phyloP scores from a whole-genome alignment of 1,140 invertebrate genomes.

The Papilio helenus region DNA sequence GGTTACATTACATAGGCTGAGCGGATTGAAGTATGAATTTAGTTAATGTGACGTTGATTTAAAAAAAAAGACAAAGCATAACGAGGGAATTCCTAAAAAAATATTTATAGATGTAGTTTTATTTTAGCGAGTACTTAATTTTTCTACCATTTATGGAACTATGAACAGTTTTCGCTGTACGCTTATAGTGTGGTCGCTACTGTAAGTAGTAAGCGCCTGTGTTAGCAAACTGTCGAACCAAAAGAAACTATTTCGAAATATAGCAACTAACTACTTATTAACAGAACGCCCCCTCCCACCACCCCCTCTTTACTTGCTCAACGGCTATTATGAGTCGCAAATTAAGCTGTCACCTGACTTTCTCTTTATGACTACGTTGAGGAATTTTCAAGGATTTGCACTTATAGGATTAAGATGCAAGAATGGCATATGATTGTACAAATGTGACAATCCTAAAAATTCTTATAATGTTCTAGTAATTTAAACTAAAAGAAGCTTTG shows the following conservation, averaged over 20 bases:
- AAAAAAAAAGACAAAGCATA: background rate
- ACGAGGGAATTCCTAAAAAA: background rate
- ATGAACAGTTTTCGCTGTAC: slow-evolving; percentile 38
- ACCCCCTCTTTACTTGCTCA: background rate
- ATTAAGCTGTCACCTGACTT: slow-evolving; percentile 34
- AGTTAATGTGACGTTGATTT: background rate
- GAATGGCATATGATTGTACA: background rate
- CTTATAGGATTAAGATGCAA: background rate
- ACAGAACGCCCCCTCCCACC: slow-evolving; percentile 30
- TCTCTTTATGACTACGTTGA: slow-evolving; percentile 17
- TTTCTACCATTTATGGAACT: background rate
- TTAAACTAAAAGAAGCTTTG: too few species aligned
- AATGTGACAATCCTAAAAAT: background rate
- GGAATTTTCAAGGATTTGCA: background rate
- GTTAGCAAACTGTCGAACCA: slow-evolving; percentile 58
- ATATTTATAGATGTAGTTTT: background rate
- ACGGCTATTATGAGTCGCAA: slow-evolving; percentile 34
- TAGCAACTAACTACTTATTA: slow-evolving; percentile 59
- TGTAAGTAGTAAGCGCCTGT: slow-evolving; percentile 40
- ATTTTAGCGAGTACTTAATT: background rate
- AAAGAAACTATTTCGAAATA: slow-evolving; percentile 70
- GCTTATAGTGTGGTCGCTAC: slow-evolving; percentile 35
- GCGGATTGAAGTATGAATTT: slow-evolving; percentile 38
- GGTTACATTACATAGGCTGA: slow-evolving; percentile 39
- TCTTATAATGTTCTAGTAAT: too few species aligned